These are phyloP conservation scores for Lycophotia porphyrea DNA, from an alignment of 2,888 invertebrate species.

Conservation along the genomic window DNA sequence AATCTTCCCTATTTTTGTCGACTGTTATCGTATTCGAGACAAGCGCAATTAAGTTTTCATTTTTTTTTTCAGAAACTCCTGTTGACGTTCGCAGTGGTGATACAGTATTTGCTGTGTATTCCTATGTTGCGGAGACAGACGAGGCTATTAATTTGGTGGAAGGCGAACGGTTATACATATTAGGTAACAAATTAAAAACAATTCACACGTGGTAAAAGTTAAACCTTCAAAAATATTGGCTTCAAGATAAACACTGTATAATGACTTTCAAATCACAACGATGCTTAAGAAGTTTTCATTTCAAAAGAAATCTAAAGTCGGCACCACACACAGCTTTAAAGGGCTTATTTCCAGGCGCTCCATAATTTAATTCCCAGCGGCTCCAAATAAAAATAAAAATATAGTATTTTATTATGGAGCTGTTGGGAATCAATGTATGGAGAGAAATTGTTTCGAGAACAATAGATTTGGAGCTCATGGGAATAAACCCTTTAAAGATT, in stretches of 20 bases:
- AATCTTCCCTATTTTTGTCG: background rate
- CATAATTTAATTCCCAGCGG: too few species aligned
- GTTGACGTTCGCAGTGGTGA: constrained; percentile 93
- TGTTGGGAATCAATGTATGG: too few species aligned
- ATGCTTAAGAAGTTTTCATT: too few species aligned
- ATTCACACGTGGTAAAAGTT: too few species aligned
- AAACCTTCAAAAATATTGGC: too few species aligned
- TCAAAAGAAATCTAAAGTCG: background rate
- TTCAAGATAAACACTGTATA: too few species aligned
- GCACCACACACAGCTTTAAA: background rate
- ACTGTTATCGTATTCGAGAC: background rate
- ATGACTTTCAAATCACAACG: too few species aligned
- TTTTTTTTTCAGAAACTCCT: constrained; percentile 78
- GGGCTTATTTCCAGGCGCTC: too few species aligned
- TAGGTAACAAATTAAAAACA: constrained; percentile 89
- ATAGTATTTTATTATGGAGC: too few species aligned
- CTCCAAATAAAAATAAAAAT: too few species aligned
- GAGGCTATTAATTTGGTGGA: constrained; percentile 97
- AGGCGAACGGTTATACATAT: constrained; percentile 96
- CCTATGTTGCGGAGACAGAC: constrained; percentile 96
- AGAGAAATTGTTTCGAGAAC: too few species aligned
- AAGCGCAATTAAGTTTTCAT: background rate
- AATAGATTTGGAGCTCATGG: too few species aligned
- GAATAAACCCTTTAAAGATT: constrained; percentile 2
- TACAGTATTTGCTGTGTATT: constrained; percentile 95